A percentile compares a stretch with the other conserved stretches of the same genome.
Conservation (phyloP, 2,797 vertebrate species). For the Oreonectes daqikongensis region DNA sequence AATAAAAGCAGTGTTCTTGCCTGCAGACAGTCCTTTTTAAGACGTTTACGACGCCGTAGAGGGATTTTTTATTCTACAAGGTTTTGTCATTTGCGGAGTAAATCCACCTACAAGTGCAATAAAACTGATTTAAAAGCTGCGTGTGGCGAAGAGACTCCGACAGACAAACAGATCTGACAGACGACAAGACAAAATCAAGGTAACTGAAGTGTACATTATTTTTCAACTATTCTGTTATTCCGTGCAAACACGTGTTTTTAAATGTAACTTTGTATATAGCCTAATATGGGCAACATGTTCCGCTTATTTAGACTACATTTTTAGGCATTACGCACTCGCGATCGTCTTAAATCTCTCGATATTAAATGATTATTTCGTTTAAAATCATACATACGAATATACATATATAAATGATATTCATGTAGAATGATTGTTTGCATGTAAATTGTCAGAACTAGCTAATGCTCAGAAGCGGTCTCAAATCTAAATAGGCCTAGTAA, state of each 20-base stretch:
- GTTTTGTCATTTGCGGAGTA: background rate
- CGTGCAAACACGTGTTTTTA: background rate
- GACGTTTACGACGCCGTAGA: background rate
- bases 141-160: background rate
- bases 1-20: background rate
- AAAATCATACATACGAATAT: too few relatives aligned
- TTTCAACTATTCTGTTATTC: background rate
- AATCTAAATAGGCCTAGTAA: too few relatives aligned
- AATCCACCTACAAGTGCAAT: constrained; percentile 2
- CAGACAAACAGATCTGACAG: background rate
- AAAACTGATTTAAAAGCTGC: constrained; percentile 20
- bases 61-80: background rate
- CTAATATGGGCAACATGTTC: too few relatives aligned
- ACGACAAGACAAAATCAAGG: constrained; percentile 21
- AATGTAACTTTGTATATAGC: too few relatives aligned
- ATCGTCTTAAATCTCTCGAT: too few relatives aligned
- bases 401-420: too few relatives aligned
- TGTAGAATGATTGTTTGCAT: background rate
- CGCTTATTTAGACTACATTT: too few relatives aligned
- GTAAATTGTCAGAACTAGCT: too few relatives aligned
- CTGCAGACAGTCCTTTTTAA: background rate
- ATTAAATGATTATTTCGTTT: too few relatives aligned
- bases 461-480: too few relatives aligned
- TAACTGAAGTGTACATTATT: background rate
- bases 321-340: too few relatives aligned